These are phyloP conservation scores for Schlechtendalia chinensis DNA, from an alignment of 1,140 invertebrate species.

Conservation along the genomic window DNA sequence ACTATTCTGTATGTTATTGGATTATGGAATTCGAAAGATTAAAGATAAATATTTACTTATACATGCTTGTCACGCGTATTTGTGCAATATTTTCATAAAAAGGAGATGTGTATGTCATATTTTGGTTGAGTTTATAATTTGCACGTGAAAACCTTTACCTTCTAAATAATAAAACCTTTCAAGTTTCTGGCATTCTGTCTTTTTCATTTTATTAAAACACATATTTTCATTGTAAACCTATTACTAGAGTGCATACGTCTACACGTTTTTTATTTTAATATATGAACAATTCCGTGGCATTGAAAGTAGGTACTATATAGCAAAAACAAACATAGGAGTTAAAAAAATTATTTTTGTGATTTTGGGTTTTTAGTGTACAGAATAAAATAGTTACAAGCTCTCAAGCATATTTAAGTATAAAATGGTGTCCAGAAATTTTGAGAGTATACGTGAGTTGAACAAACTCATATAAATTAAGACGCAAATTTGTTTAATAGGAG, in stretches of 20 bases:
- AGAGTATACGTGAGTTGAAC: no score
- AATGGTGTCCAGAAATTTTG: no score
- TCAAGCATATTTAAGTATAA: no score
- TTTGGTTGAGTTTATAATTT: not conserved
- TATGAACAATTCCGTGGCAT: not conserved
- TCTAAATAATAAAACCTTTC: not conserved
- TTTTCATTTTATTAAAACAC: not conserved
- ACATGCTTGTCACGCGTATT: not conserved
- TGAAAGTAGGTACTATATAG: not conserved
- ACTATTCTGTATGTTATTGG: not conserved
- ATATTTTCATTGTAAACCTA: not conserved
- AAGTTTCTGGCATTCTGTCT: not conserved
- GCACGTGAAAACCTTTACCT: not conserved
- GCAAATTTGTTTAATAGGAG: no score
- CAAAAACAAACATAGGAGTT: not conserved
- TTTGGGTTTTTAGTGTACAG: no score
- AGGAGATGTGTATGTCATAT: not conserved
- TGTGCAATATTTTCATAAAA: not conserved
- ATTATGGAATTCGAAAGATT: not conserved
- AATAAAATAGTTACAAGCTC: no score
- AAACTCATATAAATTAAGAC: no score
- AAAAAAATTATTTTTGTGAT: no score
- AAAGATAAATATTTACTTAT: slow-evolving; percentile 11
- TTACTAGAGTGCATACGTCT: not conserved
- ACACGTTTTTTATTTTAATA: not conserved